Percentiles rank a stretch among this genome's conserved stretches.
Evolutionary conservation across 2,113 vertebrate genomes (phyloP).

Genomic region (Fregetta grallaria): DNA sequence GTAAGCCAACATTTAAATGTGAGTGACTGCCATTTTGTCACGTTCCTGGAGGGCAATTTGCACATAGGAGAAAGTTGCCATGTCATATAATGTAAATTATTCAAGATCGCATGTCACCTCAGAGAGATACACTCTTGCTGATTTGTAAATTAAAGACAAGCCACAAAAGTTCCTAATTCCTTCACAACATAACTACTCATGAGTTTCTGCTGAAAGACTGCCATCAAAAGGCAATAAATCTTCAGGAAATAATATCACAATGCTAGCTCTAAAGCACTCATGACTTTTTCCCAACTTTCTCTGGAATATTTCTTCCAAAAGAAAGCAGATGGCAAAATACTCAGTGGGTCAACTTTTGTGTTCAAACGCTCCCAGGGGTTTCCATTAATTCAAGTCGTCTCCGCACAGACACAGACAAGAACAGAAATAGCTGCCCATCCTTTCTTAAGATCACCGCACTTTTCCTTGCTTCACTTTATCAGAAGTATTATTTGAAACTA

Average conservation of each 20-base stretch:
- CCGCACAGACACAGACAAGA: neutral
- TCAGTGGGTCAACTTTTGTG: slow-evolving; percentile 33
- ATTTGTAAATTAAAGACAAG: slow-evolving; percentile 65
- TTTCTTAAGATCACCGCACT: neutral
- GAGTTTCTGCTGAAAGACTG: slow-evolving; percentile 61
- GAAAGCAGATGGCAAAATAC: slow-evolving; percentile 54
- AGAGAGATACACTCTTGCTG: slow-evolving; percentile 47
- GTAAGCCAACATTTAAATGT: neutral
- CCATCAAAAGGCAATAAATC: slow-evolving; percentile 66
- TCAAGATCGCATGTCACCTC: slow-evolving; percentile 3
- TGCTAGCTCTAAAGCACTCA: slow-evolving; percentile 17
- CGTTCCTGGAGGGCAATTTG: neutral
- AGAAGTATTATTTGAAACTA: neutral
- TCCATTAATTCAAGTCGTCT: neutral
- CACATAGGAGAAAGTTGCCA: neutral
- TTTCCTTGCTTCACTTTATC: neutral
- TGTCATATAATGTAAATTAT: slow-evolving; percentile 28
- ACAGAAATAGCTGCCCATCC: neutral
- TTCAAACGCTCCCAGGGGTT: neutral
- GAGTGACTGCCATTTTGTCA: slow-evolving; percentile 1
- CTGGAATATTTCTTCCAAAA: slow-evolving; percentile 48
- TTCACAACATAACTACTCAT: slow-evolving; percentile 42
- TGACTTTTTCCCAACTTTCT: slow-evolving; percentile 51
- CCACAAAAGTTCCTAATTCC: slow-evolving; percentile 42
- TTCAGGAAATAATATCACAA: slow-evolving; percentile 56